Evolutionary conservation across 2,888 invertebrate species (phyloP).

Genomic region (Halocaridina rubra): DNA sequence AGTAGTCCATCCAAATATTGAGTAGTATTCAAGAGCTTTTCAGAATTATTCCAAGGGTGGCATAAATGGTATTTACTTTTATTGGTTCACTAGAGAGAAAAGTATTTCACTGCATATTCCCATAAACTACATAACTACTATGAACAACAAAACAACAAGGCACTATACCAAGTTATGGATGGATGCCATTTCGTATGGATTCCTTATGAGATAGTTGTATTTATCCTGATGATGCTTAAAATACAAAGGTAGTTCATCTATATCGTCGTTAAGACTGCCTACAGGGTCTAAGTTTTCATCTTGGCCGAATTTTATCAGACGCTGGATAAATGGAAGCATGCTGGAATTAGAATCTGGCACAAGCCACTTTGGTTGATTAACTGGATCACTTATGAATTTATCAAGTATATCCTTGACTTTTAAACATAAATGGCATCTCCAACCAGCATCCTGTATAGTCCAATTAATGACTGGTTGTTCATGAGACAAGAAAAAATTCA

Average conservation of each 20-base stretch:
- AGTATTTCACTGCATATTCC: no score
- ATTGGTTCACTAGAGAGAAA: no score
- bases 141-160: no score
- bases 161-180: constrained; percentile 52
- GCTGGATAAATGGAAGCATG: constrained; percentile 45
- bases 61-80: no score
- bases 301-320: constrained; percentile 40
- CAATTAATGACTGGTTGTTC: constrained; percentile 46
- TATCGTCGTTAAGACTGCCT: background rate
- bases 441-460: constrained; percentile 42
- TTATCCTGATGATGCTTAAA: constrained; percentile 7
- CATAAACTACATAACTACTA: no score
- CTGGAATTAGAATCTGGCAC: constrained; percentile 31
- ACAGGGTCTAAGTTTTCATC: constrained; percentile 30
- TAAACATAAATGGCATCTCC: constrained; percentile 52
- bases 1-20: no score
- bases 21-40: no score
- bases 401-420: constrained; percentile 20
- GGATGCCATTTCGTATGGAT: constrained; percentile 47
- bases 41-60: no score
- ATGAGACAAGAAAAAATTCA: constrained; percentile 35
- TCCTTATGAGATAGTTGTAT: constrained; percentile 16
- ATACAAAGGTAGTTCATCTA: constrained; percentile 29
- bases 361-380: constrained; percentile 28
- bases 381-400: constrained; percentile 19